Evolutionary conservation across 2,797 vertebrate species (phyloP).

Genomic region (Acanthiza pusilla): DNA sequence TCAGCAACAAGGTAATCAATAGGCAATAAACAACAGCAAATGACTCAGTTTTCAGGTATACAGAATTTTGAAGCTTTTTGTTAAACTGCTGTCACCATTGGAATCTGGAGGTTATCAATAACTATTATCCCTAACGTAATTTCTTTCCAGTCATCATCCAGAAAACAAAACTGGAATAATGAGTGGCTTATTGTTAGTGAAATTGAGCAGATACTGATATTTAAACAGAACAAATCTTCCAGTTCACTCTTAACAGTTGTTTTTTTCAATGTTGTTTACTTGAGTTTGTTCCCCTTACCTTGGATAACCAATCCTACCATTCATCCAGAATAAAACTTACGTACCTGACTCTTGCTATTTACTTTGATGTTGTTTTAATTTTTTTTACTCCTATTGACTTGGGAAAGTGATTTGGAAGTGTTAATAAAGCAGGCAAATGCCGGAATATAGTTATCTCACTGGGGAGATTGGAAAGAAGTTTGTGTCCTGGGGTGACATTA

Average conservation of each 20-base stretch:
- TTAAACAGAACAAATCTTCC: background rate
- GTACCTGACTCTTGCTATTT: background rate
- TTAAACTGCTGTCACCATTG: background rate
- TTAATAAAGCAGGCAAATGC: background rate
- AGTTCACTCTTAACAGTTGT: background rate
- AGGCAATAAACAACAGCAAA: background rate
- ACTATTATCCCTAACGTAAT: background rate
- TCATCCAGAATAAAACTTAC: background rate
- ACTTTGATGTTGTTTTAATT: rapidly evolving
- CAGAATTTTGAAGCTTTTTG: background rate
- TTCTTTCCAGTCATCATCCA: background rate
- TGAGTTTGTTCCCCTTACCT: background rate
- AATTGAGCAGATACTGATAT: background rate
- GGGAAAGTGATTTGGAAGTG: background rate
- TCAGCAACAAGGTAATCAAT: background rate
- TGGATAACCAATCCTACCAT: background rate
- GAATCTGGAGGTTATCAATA: background rate
- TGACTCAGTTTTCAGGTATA: background rate
- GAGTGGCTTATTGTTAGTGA: background rate
- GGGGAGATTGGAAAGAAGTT: background rate
- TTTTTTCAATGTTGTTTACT: background rate
- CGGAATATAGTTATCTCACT: background rate
- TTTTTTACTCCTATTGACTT: background rate
- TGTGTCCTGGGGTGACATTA: no score
- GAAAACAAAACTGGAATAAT: background rate